Percentiles rank a stretch among this genome's conserved stretches.
phyloP scores from a whole-genome alignment of 2,888 invertebrate species.

The Platycnemis pennipes region DNA sequence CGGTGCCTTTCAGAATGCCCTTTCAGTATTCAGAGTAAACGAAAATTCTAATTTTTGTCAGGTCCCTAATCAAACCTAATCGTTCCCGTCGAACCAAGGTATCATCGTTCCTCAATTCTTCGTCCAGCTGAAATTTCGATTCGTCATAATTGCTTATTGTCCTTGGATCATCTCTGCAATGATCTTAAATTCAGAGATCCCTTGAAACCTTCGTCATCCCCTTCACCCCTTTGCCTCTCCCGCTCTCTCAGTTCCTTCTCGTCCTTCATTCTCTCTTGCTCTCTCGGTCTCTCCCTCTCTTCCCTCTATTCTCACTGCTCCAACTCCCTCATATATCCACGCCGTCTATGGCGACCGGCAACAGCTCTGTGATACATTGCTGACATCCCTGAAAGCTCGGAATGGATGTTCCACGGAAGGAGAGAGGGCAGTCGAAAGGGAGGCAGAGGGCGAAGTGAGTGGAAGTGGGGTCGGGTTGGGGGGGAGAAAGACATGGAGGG shows the following conservation, averaged over 20 bases:
- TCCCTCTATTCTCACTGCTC: constrained; percentile 71
- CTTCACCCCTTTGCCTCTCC: constrained; percentile 71
- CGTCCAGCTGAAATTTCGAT: not conserved
- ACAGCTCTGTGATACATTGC: constrained; percentile 57
- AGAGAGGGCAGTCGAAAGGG: constrained; percentile 13
- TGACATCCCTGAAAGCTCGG: constrained; percentile 59
- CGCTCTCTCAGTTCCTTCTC: constrained; percentile 71
- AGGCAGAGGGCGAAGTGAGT: not conserved
- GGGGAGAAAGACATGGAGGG: not conserved
- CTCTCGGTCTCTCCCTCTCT: constrained; percentile 71
- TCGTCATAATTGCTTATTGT: not conserved
- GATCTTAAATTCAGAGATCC: constrained; percentile 24
- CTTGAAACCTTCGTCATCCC: constrained; percentile 71
- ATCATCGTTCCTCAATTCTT: too few species aligned
- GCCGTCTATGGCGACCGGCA: constrained; percentile 69
- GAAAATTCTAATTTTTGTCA: too few species aligned
- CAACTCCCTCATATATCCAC: constrained; percentile 70
- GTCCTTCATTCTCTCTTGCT: constrained; percentile 72
- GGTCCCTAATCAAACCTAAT: too few species aligned
- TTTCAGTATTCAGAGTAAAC: too few species aligned
- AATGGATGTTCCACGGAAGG: constrained; percentile 74
- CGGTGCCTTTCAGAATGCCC: too few species aligned
- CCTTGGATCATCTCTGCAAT: not conserved
- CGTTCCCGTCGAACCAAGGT: too few species aligned
- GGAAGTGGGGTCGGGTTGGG: not conserved